Conservation (phyloP, 2,113 vertebrate species). For the Halcyon senegalensis region DNA sequence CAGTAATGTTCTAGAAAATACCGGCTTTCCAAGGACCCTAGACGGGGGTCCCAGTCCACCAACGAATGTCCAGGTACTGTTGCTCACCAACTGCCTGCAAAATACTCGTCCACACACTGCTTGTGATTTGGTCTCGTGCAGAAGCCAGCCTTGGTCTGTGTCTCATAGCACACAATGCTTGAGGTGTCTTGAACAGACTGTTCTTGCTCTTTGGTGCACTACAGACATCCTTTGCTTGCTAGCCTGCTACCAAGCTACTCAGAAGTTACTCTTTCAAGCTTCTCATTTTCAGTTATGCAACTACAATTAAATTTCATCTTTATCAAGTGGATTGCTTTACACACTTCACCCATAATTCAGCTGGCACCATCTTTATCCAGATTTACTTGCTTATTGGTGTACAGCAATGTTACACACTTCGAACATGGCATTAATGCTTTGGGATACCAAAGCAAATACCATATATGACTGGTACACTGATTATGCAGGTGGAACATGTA, state of each 20-base stretch:
- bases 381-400: background rate
- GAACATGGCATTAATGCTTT: background rate
- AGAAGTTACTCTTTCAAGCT: background rate
- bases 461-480: background rate
- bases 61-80: background rate
- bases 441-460: background rate
- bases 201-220: background rate
- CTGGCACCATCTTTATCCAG: background rate
- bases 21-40: background rate
- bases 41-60: background rate
- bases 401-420: background rate
- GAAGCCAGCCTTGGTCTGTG: background rate
- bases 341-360: background rate
- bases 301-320: background rate
- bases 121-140: background rate
- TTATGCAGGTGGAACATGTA: background rate
- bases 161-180: background rate
- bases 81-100: background rate
- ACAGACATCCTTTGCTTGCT: background rate
- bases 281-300: background rate
- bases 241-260: background rate
- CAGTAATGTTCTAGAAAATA: background rate
- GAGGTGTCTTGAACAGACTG: background rate
- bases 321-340: background rate
- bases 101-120: background rate